These are phyloP conservation scores for Gymnothorax javanicus DNA, from an alignment of 2,797 vertebrate species.

Conservation along the genomic window DNA sequence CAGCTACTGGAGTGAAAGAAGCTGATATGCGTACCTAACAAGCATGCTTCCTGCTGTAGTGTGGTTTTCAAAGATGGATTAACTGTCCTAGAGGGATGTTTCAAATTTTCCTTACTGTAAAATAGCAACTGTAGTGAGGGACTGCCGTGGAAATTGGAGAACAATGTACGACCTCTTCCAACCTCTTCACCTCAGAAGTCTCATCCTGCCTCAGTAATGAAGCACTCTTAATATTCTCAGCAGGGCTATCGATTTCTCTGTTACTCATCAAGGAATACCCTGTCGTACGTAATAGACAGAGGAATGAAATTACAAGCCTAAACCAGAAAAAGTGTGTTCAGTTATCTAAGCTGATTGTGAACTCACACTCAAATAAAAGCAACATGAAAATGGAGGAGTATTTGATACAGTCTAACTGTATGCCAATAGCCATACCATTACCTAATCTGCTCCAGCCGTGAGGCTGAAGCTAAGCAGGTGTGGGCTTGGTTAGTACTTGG, in stretches of 20 bases:
- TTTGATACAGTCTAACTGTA: neutral
- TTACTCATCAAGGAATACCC: constrained; percentile 56
- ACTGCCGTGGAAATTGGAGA: neutral
- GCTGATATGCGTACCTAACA: neutral
- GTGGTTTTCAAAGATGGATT: neutral
- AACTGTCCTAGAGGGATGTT: neutral
- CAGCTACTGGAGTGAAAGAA: neutral
- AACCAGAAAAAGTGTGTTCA: constrained; percentile 18
- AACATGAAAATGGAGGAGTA: neutral
- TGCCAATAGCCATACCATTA: too few relatives aligned
- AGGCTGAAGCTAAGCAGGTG: too few relatives aligned
- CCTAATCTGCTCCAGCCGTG: too few relatives aligned
- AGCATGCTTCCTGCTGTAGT: neutral
- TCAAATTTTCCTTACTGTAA: neutral
- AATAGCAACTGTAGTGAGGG: neutral
- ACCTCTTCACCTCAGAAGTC: neutral
- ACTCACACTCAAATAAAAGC: neutral
- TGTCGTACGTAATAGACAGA: constrained; percentile 49
- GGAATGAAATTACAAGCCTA: constrained; percentile 54
- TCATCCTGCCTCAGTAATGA: neutral
- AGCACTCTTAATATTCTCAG: neutral
- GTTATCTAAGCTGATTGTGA: neutral
- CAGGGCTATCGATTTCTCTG: constrained; percentile 27
- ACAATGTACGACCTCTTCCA: neutral
- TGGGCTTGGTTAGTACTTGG: too few relatives aligned